Percentiles rank a stretch among this genome's conserved stretches.
These are phyloP conservation scores for Thunnus albacares DNA, from an alignment of 2,797 vertebrate genomes.

Conservation along the genomic window DNA sequence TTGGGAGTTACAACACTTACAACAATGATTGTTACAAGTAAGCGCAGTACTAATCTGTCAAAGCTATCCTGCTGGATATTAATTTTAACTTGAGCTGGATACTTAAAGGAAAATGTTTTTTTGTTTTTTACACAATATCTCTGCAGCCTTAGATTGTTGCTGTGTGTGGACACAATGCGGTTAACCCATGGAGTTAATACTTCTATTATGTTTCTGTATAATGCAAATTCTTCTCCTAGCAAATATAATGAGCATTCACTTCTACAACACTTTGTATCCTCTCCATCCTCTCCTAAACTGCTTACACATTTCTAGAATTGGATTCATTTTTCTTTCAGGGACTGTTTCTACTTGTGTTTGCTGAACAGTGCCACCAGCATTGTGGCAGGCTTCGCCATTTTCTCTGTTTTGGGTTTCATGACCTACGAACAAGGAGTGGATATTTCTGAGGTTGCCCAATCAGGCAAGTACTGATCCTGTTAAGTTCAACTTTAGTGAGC, in stretches of 20 bases:
- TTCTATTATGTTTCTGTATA: too few relatives aligned
- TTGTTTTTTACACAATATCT: background rate
- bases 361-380: constrained; percentile 94
- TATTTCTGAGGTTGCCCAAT: constrained; percentile 93
- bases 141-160: background rate
- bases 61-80: background rate
- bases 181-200: background rate
- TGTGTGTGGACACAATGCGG: background rate
- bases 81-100: background rate
- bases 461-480: constrained; percentile 81
- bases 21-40: constrained; percentile 95
- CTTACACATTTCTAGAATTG: background rate
- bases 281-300: background rate
- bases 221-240: too few relatives aligned
- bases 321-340: constrained; percentile 78
- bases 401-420: constrained; percentile 95
- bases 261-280: background rate
- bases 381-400: constrained; percentile 93
- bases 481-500: background rate
- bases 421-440: constrained; percentile 91
- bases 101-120: background rate
- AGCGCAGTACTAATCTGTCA: background rate
- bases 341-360: constrained; percentile 91
- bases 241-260: background rate
- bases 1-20: constrained; percentile 94